These are phyloP conservation scores for Egretta garzetta DNA, from an alignment of 2,113 vertebrate genomes.

Conservation along the genomic window DNA sequence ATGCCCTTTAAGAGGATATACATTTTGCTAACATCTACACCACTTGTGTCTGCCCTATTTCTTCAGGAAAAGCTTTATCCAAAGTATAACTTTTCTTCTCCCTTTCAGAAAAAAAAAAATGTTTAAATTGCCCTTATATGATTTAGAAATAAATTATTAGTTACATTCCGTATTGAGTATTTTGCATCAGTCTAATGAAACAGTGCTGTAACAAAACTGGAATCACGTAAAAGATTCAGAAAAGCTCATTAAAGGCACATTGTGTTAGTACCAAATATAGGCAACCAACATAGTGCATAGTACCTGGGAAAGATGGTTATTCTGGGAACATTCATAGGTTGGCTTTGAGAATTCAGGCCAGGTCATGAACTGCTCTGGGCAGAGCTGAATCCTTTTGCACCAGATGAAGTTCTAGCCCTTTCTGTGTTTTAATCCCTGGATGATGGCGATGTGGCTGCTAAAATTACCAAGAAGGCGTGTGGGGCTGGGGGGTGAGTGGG, in stretches of 20 bases:
- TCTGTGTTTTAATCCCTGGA: not conserved
- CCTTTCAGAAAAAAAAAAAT: not conserved
- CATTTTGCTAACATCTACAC: not conserved
- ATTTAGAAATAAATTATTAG: not conserved
- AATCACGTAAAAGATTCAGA: not conserved
- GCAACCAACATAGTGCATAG: not conserved
- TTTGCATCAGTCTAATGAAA: not conserved
- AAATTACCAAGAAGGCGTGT: not conserved
- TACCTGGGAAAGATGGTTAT: not conserved
- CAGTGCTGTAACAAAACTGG: not conserved
- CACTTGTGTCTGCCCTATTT: not conserved
- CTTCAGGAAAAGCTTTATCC: not conserved
- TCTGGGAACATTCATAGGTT: not conserved
- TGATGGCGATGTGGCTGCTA: not conserved
- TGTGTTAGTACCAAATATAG: not conserved
- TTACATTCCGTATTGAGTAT: not conserved
- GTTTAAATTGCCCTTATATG: not conserved
- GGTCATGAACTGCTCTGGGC: not conserved
- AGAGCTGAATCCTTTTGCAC: not conserved
- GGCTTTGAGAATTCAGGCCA: not conserved
- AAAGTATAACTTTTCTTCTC: not conserved
- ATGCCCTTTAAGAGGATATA: not conserved
- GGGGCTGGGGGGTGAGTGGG: no score
- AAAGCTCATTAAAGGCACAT: not conserved
- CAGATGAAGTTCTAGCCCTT: not conserved